phyloP scores from a whole-genome alignment of 2,888 invertebrate genomes.

The Parnassius orleans region DNA sequence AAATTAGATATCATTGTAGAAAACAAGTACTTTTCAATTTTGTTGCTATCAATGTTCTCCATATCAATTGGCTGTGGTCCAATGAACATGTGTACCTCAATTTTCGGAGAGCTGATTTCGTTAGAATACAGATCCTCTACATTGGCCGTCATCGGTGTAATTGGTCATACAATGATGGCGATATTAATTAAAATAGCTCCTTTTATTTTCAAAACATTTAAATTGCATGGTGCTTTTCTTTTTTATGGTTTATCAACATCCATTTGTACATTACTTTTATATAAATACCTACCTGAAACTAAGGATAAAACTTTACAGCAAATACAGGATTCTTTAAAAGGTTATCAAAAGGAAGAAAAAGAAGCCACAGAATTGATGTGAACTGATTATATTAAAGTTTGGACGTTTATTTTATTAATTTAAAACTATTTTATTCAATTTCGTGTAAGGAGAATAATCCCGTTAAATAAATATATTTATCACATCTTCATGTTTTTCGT shows the following conservation, averaged over 20 bases:
- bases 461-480: no score
- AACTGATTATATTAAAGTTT: no score
- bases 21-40: slow-evolving; percentile 41
- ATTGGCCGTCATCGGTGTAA: slow-evolving; percentile 10
- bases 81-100: slow-evolving; percentile 51
- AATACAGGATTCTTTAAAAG: slow-evolving; percentile 22
- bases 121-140: slow-evolving; percentile 25
- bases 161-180: slow-evolving; percentile 10
- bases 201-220: slow-evolving; percentile 29
- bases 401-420: no score
- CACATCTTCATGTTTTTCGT: no score
- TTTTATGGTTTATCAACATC: slow-evolving; percentile 31
- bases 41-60: slow-evolving; percentile 46
- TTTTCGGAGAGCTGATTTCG: slow-evolving; percentile 40
- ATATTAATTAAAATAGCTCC: slow-evolving; percentile 27
- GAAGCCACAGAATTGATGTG: not conserved
- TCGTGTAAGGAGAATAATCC: no score
- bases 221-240: slow-evolving; percentile 33
- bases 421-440: no score
- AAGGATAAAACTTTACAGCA: slow-evolving; percentile 39
- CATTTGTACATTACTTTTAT: slow-evolving; percentile 27
- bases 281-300: slow-evolving; percentile 37
- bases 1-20: slow-evolving; percentile 28
- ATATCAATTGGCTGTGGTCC: slow-evolving; percentile 57
- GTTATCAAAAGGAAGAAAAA: not conserved